Conservation (phyloP, 1,140 invertebrate species). For the Teleopsis dalmanni region DNA sequence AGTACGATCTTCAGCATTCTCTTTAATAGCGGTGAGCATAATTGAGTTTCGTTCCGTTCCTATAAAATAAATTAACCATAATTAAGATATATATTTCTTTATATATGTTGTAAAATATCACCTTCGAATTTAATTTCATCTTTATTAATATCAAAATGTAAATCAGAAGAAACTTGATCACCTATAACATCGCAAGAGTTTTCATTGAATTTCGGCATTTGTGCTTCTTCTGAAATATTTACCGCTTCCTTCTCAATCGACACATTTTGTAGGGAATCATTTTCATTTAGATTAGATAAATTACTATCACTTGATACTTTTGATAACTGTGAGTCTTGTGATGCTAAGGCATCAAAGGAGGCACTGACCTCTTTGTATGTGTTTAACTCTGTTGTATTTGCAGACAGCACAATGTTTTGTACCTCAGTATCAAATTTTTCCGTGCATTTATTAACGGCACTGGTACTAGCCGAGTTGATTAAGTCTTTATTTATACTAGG, state of each 20-base stretch:
- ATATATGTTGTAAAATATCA: too few species aligned
- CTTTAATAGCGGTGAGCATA: not conserved
- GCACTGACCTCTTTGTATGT: conserved; percentile 2
- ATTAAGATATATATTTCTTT: too few species aligned
- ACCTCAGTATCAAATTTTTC: not conserved
- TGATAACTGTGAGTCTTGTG: conserved; percentile 50
- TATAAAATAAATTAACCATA: conserved; percentile 5
- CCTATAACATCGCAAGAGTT: conserved; percentile 26
- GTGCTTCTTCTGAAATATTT: conserved; percentile 39
- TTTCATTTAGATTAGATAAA: conserved; percentile 49
- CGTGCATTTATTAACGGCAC: not conserved
- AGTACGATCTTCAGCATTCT: not conserved
- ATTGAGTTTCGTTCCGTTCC: conserved; percentile 31
- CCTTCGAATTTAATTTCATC: conserved; percentile 42
- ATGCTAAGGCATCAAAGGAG: conserved; percentile 23
- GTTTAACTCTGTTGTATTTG: not conserved
- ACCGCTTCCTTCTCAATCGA: conserved; percentile 13
- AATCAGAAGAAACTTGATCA: conserved; percentile 12
- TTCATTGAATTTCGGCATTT: conserved; percentile 40
- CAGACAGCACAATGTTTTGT: not conserved
- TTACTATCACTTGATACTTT: conserved; percentile 55
- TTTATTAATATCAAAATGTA: conserved; percentile 43
- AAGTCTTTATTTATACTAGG: not conserved
- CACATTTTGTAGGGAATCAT: conserved; percentile 19
- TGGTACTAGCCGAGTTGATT: not conserved